Evolutionary conservation across 2,797 vertebrate species (phyloP).

Genomic region (Pagetopsis macropterus): DNA sequence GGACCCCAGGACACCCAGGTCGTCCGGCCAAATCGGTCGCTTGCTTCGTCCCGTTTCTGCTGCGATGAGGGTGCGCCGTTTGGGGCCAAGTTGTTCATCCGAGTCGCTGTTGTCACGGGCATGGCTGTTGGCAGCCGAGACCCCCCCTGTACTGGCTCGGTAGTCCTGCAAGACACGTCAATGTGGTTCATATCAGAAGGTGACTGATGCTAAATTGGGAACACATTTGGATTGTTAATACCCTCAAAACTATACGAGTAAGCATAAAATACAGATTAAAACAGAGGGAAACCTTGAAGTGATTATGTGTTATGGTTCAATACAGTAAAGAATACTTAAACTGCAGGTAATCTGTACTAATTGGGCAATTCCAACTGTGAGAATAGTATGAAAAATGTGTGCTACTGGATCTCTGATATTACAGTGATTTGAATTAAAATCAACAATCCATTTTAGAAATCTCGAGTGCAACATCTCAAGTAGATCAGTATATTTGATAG

Average conservation of each 20-base stretch:
- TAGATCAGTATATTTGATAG: too few relatives aligned
- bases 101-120: conserved; percentile 96
- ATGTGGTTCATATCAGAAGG: conserved; percentile 20
- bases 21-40: conserved; percentile 92
- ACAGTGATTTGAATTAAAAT: too few relatives aligned
- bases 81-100: conserved; percentile 93
- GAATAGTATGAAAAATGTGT: not conserved
- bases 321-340: not conserved
- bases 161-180: conserved; percentile 85
- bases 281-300: not conserved
- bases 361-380: not conserved
- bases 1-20: conserved; percentile 82
- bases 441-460: too few relatives aligned
- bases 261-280: too few relatives aligned
- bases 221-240: not conserved
- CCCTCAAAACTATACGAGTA: not conserved
- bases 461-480: too few relatives aligned
- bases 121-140: conserved; percentile 82
- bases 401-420: not conserved
- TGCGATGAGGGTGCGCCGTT: conserved; percentile 88
- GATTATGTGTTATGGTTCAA: not conserved
- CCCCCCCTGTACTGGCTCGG: conserved; percentile 78
- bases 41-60: conserved; percentile 88
- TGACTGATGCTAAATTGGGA: conserved; percentile 35
- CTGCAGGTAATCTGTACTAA: not conserved